Evolutionary conservation across 2,113 vertebrate species (phyloP), one percentile per base, ranked within the genome.

Genomic region (Hirundichthys speculiger): DNA sequence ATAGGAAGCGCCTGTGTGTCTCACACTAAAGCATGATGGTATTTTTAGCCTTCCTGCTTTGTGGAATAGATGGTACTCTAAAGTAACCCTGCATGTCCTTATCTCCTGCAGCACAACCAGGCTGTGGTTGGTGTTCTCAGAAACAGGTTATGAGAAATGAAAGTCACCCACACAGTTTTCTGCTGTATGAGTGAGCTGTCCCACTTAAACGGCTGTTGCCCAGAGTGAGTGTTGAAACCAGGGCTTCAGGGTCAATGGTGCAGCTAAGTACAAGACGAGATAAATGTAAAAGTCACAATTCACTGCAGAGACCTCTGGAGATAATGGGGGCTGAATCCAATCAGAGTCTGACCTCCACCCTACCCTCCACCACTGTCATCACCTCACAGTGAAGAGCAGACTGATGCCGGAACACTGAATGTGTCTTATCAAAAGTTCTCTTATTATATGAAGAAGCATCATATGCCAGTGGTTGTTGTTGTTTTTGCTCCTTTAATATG

Each of bases 11-110:
- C 41, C 20, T 5, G n/a, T n/a, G n/a, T n/a, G n/a, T 13, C 16
- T 27, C 40, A 18, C 57, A 54, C 72, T 55, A 20, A 51, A 41
- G 27, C 20, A 25, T 58, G 40, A 38, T 0, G 19, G 24, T 46
- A 56, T 69, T 67, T 80, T 73, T 48, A 76, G 51, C 21, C 5
- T 46, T 54, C 25, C 61, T 58, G n/a, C 60, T 67, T 53, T 24
- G 19, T 1, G 16, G 21, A 25, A 27, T 24, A 21, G 20, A 62
- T 25, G 43, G 8, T 15, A 16, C 16, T 78, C 45, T 45, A 46
- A 52, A 13, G 21, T 54, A 41, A 68, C 27, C n/a, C 20, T 42
- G 47, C 18, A 10, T 19, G n/a, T 51, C 34, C 56, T 46, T 67
- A 21, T 14, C n/a, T 67, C 49, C 46, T 48, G 30, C 53, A 51